phyloP scores from a whole-genome alignment of 2,888 invertebrate genomes.

The Phasia obesa region DNA sequence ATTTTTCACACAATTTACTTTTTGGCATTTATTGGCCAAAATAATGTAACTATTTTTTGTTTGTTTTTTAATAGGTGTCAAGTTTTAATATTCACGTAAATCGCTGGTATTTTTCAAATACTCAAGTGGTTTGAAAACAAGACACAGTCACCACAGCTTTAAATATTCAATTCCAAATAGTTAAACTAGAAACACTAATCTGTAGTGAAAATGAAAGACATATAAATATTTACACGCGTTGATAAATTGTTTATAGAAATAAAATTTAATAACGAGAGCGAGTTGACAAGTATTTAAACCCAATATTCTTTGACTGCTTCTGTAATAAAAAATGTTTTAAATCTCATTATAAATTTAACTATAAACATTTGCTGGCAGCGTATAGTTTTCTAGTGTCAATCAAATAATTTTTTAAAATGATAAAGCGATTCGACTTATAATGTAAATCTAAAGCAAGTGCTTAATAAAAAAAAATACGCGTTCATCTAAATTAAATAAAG shows the following conservation, averaged over 20 bases:
- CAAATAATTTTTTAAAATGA: too few species aligned
- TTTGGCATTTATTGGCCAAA: conserved; percentile 55
- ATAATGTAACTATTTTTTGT: conserved; percentile 38
- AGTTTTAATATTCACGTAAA: conserved; percentile 52
- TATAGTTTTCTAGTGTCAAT: too few species aligned
- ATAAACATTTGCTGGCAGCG: too few species aligned
- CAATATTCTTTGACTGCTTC: too few species aligned
- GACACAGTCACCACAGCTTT: conserved; percentile 38
- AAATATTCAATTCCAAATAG: conserved; percentile 43
- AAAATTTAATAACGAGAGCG: neutral
- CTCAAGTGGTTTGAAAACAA: conserved; percentile 37
- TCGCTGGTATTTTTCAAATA: conserved; percentile 36
- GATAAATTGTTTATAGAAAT: conserved; percentile 28
- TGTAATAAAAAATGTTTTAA: too few species aligned
- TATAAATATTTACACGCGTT: conserved; percentile 41
- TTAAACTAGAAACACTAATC: conserved; percentile 44
- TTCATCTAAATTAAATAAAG: too few species aligned
- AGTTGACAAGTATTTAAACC: too few species aligned
- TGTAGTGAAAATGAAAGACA: conserved; percentile 51
- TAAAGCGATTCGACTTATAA: too few species aligned
- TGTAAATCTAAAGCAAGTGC: too few species aligned
- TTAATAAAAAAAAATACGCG: too few species aligned
- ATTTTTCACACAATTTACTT: conserved; percentile 48
- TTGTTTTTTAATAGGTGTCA: conserved; percentile 57
- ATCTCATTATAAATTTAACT: too few species aligned